Base-by-base conservation (phyloP, 2,888 invertebrate genomes). In the Isoperla grammatica region DNA sequence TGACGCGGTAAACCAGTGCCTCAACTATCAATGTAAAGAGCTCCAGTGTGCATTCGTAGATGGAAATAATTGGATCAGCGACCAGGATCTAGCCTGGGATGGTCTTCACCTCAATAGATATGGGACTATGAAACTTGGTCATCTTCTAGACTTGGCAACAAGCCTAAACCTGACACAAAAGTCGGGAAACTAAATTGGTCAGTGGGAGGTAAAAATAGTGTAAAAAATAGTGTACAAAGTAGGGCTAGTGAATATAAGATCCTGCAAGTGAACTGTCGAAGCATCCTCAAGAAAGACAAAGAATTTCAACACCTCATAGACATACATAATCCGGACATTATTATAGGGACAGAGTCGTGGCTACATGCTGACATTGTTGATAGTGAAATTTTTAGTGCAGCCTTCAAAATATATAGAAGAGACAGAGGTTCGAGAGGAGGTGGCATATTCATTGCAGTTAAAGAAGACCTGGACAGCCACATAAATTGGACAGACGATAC, bases 271-370 rank as follows among this genome's bases (percentile, higher is more conserved):
- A 53, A 53, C 19, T 53, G 53, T 39, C 35, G 53, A 2, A 37
- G 53, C n/a, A 53, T 53, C 9, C 13, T 53, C 15, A 53, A 53
- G 1, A 39, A 53, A 19, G 39, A 20, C 19, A 8, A 37, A 3
- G 17, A 53, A 19, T 53, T 37, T 17, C 53, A 39, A 20, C 53
- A 53, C 20, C 13, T 53, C 9, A 19, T 53, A 19, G 53, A 53
- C 11, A 37, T 19, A 1, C 39, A 53, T 17, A 19, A 53, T 2
- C 39, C 53, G n/a, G 53, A 53, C 15, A 19, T 53, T 11, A 20
- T 53, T 15, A 53, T 53, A 5, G 53, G 53, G 15, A 53, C 53
- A 17, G 53, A 53, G 39, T 39, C 53, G 35, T 53, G 53, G 53
- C 37, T 53, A 17, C 37, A 19, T 6, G 39, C 13, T 11, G 20